These are phyloP conservation scores for Anhinga rufa DNA, from an alignment of 2,113 vertebrate species.

Conservation along the genomic window DNA sequence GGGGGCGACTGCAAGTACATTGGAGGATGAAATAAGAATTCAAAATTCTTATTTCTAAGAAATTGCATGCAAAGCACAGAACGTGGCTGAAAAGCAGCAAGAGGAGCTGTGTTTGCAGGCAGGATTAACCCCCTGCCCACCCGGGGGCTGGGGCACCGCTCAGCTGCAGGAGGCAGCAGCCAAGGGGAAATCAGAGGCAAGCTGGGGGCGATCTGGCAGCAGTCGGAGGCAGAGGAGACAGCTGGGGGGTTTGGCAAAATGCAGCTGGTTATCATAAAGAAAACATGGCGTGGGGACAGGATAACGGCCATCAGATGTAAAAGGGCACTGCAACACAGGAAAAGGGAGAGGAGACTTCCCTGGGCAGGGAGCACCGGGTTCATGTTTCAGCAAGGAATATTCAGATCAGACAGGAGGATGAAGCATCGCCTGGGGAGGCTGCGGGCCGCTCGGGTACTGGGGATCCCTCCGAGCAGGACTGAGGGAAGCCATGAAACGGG, in stretches of 20 bases:
- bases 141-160: background rate
- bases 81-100: background rate
- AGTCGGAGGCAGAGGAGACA: background rate
- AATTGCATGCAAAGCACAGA: background rate
- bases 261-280: background rate
- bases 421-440: background rate
- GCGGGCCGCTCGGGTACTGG: too few relatives aligned
- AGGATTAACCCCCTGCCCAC: background rate
- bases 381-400: background rate
- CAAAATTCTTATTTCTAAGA: background rate
- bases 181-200: background rate
- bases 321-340: background rate
- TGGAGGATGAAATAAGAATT: background rate
- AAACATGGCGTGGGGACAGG: rapidly evolving
- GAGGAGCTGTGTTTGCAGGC: background rate
- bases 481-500: background rate
- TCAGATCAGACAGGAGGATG: background rate
- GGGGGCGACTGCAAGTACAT: background rate
- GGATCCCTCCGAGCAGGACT: background rate
- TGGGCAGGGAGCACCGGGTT: background rate
- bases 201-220: background rate
- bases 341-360: background rate
- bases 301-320: background rate
- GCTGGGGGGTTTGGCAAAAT: background rate
- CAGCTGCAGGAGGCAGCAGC: background rate